A percentile compares a stretch with the other conserved stretches of the same genome.
phyloP scores from a whole-genome alignment of 2,888 invertebrate species.

The Drosophila percnosoma region DNA sequence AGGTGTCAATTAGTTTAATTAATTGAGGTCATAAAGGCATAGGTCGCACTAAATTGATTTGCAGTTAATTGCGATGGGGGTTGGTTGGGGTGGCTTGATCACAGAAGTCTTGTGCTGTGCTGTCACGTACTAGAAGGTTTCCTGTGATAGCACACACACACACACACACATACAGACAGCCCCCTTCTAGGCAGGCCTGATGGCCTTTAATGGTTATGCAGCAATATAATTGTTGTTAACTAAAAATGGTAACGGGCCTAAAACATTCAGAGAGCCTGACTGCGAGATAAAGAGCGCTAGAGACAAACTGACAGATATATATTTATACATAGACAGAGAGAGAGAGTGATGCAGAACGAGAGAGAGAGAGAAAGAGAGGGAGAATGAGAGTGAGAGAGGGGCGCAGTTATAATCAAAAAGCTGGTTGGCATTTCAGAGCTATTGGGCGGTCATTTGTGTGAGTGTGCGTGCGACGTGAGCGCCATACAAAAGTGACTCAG shows the following conservation, averaged over 20 bases:
- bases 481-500: constrained; percentile 72
- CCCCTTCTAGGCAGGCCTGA: constrained; percentile 24
- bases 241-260: constrained; percentile 68
- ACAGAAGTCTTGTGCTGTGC: constrained; percentile 1
- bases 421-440: constrained; percentile 58
- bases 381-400: constrained; percentile 16
- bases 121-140: constrained; percentile 54
- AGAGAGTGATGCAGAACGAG: not conserved
- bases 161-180: not conserved
- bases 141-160: constrained; percentile 47
- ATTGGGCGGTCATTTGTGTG: constrained; percentile 23
- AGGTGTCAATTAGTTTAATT: constrained; percentile 71
- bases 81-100: constrained; percentile 1
- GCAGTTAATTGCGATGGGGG: constrained; percentile 34
- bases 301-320: constrained; percentile 4
- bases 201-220: constrained; percentile 64
- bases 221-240: constrained; percentile 70
- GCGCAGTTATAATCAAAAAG: constrained; percentile 39
- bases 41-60: constrained; percentile 67
- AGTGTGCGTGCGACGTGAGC: constrained; percentile 64
- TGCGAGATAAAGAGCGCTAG: constrained; percentile 24
- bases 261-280: constrained; percentile 32
- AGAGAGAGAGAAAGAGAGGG: constrained; percentile 17
- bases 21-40: constrained; percentile 67
- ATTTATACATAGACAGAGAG: not conserved